Percentiles rank a stretch among this genome's conserved stretches.
Evolutionary conservation across 2,888 invertebrate species (phyloP).

Genomic region (Hipparchia semele): DNA sequence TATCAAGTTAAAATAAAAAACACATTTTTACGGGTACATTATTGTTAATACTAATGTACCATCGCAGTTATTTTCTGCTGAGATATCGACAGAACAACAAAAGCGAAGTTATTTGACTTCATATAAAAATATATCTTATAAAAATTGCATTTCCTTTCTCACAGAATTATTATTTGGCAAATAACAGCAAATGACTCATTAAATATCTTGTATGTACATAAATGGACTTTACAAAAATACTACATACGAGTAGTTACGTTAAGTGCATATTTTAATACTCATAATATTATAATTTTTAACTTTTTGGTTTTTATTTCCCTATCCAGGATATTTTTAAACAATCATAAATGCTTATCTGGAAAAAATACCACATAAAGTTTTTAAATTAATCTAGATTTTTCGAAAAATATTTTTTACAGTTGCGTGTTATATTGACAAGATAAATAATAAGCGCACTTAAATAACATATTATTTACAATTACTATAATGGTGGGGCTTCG

Average conservation of each 20-base stretch:
- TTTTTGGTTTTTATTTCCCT: constrained; percentile 2
- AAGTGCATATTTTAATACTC: neutral
- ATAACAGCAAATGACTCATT: neutral
- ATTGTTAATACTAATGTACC: too few relatives aligned
- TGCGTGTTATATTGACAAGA: neutral
- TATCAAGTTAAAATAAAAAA: constrained; percentile 39
- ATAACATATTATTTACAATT: constrained; percentile 34
- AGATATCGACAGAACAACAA: neutral
- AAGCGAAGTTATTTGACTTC: neutral
- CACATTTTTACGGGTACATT: neutral
- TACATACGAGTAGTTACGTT: too few relatives aligned
- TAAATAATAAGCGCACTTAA: neutral
- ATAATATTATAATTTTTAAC: neutral
- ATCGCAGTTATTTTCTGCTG: neutral
- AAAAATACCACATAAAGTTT: neutral
- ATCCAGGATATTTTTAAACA: neutral
- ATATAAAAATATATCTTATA: neutral
- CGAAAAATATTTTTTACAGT: neutral
- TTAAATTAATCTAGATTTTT: neutral
- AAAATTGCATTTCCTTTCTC: neutral
- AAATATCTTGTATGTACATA: neutral
- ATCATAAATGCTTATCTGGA: constrained; percentile 18
- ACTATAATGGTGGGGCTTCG: constrained; percentile 37
- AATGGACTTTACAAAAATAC: neutral
- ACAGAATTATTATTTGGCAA: neutral